Percentiles rank a stretch among this genome's conserved stretches.
Conservation (phyloP, 2,888 invertebrate genomes). For the Xylophagus ater region DNA sequence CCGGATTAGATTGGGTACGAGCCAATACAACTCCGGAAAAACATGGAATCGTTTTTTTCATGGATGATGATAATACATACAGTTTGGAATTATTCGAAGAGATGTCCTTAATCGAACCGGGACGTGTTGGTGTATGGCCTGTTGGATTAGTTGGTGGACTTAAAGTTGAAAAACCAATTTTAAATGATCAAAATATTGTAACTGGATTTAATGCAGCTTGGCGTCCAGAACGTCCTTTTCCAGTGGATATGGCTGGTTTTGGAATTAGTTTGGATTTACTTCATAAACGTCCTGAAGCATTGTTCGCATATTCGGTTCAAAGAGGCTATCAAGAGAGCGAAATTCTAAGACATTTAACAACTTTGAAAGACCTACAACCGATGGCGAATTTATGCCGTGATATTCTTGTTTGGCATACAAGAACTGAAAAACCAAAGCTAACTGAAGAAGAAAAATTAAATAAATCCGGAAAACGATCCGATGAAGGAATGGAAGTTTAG, state of each 20-base stretch:
- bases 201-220: slow-evolving; percentile 60
- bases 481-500: slow-evolving; percentile 50
- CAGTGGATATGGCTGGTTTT: slow-evolving; percentile 97
- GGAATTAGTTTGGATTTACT: slow-evolving; percentile 72
- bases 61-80: slow-evolving; percentile 96
- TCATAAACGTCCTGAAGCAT: slow-evolving; percentile 56
- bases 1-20: slow-evolving; percentile 41
- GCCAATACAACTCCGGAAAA: slow-evolving; percentile 41
- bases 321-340: slow-evolving; percentile 85
- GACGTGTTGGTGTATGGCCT: slow-evolving; percentile 78
- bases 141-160: slow-evolving; percentile 94
- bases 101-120: slow-evolving; percentile 64
- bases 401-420: slow-evolving; percentile 98
- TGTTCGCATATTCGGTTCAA: slow-evolving; percentile 73
- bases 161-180: slow-evolving; percentile 80
- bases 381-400: slow-evolving; percentile 83
- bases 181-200: slow-evolving; percentile 49
- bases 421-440: slow-evolving; percentile 80
- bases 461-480: slow-evolving; percentile 45
- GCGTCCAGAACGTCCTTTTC: slow-evolving; percentile 85
- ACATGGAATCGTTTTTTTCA: slow-evolving; percentile 70
- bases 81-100: slow-evolving; percentile 80
- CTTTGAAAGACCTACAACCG: slow-evolving; percentile 72
- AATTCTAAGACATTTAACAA: slow-evolving; percentile 62
- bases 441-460: slow-evolving; percentile 50